phyloP scores from a whole-genome alignment of 1,140 invertebrate genomes.

The Habropoda laboriosa region DNA sequence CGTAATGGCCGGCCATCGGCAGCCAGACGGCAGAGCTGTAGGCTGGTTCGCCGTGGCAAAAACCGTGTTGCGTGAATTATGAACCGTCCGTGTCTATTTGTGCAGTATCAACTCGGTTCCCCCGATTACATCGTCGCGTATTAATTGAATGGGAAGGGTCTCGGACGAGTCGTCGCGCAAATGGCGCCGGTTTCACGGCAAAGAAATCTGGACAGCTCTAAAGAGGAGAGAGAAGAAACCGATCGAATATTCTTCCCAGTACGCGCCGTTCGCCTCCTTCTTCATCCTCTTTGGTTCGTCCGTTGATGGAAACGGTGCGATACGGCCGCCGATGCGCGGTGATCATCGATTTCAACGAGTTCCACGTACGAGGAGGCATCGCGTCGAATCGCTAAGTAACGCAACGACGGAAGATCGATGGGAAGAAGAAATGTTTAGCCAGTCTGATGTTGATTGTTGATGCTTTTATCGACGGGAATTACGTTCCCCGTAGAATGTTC shows the following conservation, averaged over 20 bases:
- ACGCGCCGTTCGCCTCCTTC: not conserved
- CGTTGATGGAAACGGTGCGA: constrained; percentile 41
- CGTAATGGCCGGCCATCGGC: constrained; percentile 76
- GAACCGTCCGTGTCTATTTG: constrained; percentile 70
- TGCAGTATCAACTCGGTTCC: constrained; percentile 60
- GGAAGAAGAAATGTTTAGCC: constrained; percentile 40
- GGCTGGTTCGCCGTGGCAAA: constrained; percentile 65
- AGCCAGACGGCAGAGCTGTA: constrained; percentile 52
- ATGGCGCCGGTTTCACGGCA: constrained; percentile 42
- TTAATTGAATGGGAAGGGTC: constrained; percentile 73
- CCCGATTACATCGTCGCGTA: constrained; percentile 64
- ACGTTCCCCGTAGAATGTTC: not conserved
- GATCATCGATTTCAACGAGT: constrained; percentile 54
- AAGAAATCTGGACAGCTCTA: constrained; percentile 37
- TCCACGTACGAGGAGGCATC: constrained; percentile 43
- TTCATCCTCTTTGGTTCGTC: not conserved
- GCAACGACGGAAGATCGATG: constrained; percentile 42
- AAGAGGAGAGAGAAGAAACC: not conserved
- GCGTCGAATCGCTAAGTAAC: constrained; percentile 47
- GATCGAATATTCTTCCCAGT: constrained; percentile 18
- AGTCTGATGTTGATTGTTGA: constrained; percentile 8
- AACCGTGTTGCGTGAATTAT: constrained; percentile 68
- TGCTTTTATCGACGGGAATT: constrained; percentile 9
- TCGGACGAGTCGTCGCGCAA: constrained; percentile 1
- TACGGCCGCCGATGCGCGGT: constrained; percentile 4